Conservation (phyloP, 2,888 invertebrate genomes). For the Brachypalpus laphriformis region DNA sequence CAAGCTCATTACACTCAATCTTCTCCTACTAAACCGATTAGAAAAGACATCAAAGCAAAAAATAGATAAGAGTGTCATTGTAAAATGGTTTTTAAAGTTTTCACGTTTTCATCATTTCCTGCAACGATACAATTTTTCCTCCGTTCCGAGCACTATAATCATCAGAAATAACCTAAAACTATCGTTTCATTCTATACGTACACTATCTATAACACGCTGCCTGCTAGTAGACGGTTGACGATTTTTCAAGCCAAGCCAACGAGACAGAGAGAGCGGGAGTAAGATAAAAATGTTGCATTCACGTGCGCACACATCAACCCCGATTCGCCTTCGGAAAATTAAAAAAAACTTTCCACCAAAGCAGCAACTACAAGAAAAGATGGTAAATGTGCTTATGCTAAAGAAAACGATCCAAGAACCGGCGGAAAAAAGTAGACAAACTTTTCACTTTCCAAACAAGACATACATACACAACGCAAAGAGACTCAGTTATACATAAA, state of each 20-base stretch:
- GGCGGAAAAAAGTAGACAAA: conserved; percentile 43
- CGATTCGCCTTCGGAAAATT: conserved; percentile 24
- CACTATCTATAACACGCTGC: conserved; percentile 45
- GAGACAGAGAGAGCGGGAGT: conserved; percentile 1
- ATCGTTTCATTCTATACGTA: conserved; percentile 42
- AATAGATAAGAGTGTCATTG: conserved; percentile 55
- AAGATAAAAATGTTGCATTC: conserved; percentile 55
- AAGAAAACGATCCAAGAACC: conserved; percentile 20
- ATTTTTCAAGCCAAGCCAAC: conserved; percentile 64
- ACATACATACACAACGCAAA: not conserved
- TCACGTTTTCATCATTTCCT: conserved; percentile 56
- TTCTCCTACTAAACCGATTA: conserved; percentile 37
- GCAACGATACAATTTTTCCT: conserved; percentile 29
- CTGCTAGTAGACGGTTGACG: conserved; percentile 61
- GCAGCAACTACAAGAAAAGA: conserved; percentile 44
- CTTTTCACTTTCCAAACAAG: conserved; percentile 62
- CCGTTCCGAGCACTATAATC: conserved; percentile 31
- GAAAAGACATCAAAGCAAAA: conserved; percentile 31
- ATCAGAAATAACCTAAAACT: conserved; percentile 64
- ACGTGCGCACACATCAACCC: conserved; percentile 24
- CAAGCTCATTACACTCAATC: not conserved
- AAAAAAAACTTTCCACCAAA: conserved; percentile 31
- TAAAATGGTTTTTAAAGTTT: conserved; percentile 42
- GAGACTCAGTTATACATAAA: not conserved
- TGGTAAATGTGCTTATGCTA: conserved; percentile 53